phyloP scores from a whole-genome alignment of 1,140 invertebrate genomes.

The Coenobita brevimanus region DNA sequence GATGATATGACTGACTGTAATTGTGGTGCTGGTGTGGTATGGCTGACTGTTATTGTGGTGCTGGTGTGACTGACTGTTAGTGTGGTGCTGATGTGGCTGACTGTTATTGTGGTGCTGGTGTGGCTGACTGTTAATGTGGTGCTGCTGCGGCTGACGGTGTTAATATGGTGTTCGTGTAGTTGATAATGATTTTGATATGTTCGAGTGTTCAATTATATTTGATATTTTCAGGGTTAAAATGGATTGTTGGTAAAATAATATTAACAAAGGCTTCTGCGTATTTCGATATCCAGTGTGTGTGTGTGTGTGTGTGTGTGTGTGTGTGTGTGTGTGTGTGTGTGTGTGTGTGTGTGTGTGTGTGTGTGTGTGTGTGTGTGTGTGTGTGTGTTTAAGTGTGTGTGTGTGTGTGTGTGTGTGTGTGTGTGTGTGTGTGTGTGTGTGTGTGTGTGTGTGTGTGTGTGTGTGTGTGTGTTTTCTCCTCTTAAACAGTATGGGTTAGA shows the following conservation, averaged over 20 bases:
- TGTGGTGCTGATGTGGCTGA: no score
- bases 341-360: conserved; percentile 36
- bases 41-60: no score
- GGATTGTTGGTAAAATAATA: background rate
- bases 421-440: conserved; percentile 6
- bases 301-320: conserved; percentile 29
- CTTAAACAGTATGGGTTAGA: no score
- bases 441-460: conserved; percentile 13
- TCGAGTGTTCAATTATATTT: background rate
- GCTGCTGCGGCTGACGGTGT: no score
- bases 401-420: conserved; percentile 24
- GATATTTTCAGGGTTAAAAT: background rate
- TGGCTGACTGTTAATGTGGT: no score
- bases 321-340: conserved; percentile 38
- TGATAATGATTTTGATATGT: background rate
- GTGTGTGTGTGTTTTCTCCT: no score
- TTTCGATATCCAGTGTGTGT: conserved; percentile 5
- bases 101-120: no score
- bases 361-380: conserved; percentile 39
- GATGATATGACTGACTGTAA: no score
- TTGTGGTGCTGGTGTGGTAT: no score
- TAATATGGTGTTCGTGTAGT: no score
- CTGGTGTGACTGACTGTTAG: no score
- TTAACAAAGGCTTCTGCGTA: background rate
- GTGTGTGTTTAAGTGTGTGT: no score